Percentiles rank a stretch among this genome's conserved stretches.
Conservation (phyloP, 2,888 invertebrate species). For the Epirrita christyi region DNA sequence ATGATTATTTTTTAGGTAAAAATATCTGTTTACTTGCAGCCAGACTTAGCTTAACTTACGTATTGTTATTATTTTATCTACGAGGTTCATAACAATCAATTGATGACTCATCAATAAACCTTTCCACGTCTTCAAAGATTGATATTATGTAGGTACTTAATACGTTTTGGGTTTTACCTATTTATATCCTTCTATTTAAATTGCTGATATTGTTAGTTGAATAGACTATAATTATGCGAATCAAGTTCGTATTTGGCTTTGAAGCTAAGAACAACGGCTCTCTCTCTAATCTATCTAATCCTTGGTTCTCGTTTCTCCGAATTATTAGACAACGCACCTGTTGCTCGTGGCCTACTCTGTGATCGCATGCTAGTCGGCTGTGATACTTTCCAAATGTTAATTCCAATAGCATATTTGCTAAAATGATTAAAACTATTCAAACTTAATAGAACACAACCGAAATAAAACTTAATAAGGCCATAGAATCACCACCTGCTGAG, state of each 20-base stretch:
- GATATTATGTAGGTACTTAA: neutral
- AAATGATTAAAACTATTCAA: conserved; percentile 49
- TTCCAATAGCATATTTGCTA: conserved; percentile 33
- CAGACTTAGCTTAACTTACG: neutral
- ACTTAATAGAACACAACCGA: conserved; percentile 65
- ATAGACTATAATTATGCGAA: neutral
- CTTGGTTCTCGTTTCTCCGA: conserved; percentile 29
- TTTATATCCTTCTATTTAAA: neutral
- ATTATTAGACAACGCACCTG: conserved; percentile 35
- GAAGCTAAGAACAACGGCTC: conserved; percentile 2
- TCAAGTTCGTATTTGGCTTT: conserved; percentile 1
- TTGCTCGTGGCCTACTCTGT: conserved; percentile 40
- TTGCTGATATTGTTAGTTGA: neutral
- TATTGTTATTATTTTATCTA: neutral
- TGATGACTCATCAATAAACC: conserved; percentile 5
- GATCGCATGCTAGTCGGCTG: conserved; percentile 42
- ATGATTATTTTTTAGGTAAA: conserved; percentile 30
- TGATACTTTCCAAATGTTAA: conserved; percentile 33
- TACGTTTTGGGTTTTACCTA: neutral
- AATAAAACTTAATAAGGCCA: conserved; percentile 70
- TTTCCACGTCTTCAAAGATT: neutral
- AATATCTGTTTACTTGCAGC: conserved; percentile 7
- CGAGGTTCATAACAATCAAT: neutral
- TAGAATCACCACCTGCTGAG: conserved; percentile 69
- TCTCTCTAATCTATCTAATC: conserved; percentile 24